A percentile compares a stretch with the other conserved stretches of the same genome.
Evolutionary conservation across 2,113 vertebrate species (phyloP).

Genomic region (Rhinoderma darwinii): DNA sequence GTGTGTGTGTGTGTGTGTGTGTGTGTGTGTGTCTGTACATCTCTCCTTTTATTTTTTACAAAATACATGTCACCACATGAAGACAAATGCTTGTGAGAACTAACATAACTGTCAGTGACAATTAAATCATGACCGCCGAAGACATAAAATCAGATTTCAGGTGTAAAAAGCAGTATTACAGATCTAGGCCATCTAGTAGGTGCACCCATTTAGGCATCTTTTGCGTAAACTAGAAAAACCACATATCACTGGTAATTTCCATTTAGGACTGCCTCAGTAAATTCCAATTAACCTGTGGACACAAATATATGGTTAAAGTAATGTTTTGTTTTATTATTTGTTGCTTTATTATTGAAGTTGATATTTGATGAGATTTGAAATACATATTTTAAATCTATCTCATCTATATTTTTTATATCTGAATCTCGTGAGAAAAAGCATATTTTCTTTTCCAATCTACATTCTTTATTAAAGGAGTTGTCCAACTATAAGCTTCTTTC

Average conservation of each 20-base stretch:
- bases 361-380: background rate
- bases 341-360: background rate
- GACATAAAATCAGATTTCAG: background rate
- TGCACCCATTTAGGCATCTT: conserved; percentile 14
- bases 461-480: too few species aligned
- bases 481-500: too few species aligned
- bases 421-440: too few species aligned
- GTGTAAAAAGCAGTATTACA: background rate
- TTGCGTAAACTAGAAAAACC: conserved; percentile 29
- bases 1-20: too few species aligned
- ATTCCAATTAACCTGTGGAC: background rate
- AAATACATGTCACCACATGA: background rate
- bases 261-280: conserved; percentile 1
- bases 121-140: background rate
- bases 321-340: background rate
- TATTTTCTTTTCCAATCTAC: too few species aligned
- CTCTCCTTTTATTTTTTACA: too few species aligned
- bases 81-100: background rate
- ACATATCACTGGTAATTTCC: background rate
- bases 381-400: background rate
- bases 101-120: background rate
- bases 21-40: too few species aligned
- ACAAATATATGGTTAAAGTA: background rate
- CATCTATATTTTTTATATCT: background rate
- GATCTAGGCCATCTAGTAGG: conserved; percentile 28